Percentiles rank a stretch among this genome's conserved stretches.
These are phyloP conservation scores for Tipula confusa DNA, from an alignment of 2,888 invertebrate genomes.

Conservation along the genomic window DNA sequence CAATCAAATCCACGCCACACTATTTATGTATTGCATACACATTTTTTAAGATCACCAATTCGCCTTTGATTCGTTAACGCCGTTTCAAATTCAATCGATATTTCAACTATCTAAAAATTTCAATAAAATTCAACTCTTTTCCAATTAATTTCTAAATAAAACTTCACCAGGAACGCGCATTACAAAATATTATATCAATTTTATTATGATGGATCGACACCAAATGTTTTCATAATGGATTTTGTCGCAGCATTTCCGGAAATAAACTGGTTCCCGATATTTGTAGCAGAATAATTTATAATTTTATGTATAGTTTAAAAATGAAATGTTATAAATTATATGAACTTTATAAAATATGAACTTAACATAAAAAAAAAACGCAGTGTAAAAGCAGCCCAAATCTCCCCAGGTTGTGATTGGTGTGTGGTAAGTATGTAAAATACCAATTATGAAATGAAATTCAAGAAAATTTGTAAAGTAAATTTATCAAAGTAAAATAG, in stretches of 20 bases:
- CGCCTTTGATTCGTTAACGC: neutral
- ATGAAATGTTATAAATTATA: neutral
- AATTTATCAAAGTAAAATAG: neutral
- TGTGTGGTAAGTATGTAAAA: conserved; percentile 28
- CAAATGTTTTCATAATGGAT: neutral
- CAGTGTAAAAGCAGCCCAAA: conserved; percentile 30
- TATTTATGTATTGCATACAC: neutral
- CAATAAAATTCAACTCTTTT: neutral
- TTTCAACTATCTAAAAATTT: neutral
- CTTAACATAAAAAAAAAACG: neutral
- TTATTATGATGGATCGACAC: neutral
- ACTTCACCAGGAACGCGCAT: neutral
- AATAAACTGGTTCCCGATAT: neutral
- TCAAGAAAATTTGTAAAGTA: neutral
- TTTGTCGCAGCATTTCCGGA: neutral
- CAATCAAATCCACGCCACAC: neutral
- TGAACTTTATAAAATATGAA: neutral
- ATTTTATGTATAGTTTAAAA: conserved; percentile 8
- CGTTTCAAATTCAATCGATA: neutral
- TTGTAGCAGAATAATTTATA: neutral
- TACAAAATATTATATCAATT: neutral
- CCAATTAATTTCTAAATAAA: neutral
- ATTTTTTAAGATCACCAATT: neutral
- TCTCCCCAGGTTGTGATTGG: conserved; percentile 27
- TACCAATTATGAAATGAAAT: neutral